A percentile compares a stretch with the other conserved stretches of the same genome.
Conservation (phyloP, 2,113 vertebrate genomes). For the Cryptomyrus ogoouensis region DNA sequence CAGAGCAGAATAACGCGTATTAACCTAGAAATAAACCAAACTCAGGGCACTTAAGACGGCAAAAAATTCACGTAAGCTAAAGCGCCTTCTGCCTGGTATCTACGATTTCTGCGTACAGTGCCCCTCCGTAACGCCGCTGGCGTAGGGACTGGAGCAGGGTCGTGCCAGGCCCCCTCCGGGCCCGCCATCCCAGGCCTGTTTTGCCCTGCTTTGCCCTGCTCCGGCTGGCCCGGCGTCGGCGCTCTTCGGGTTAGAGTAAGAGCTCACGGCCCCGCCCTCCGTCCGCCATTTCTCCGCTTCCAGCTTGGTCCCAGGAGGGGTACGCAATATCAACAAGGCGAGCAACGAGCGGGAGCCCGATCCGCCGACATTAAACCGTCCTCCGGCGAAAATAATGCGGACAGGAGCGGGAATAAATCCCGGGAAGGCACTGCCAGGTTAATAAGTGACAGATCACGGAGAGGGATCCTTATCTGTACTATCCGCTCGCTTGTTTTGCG, state of each 20-base stretch:
- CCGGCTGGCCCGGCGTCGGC: not conserved
- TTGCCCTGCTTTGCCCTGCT: not conserved
- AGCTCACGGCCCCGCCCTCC: conserved; percentile 60
- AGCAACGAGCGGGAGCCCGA: conserved; percentile 23
- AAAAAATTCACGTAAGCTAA: not conserved
- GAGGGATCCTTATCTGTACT: conserved; percentile 24
- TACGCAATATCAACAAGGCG: conserved; percentile 36
- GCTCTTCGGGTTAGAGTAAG: not conserved
- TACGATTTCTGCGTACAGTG: not conserved
- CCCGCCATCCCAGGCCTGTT: not conserved
- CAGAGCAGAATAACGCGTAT: not conserved
- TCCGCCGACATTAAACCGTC: not conserved
- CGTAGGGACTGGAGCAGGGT: not conserved
- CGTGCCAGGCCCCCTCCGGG: not conserved
- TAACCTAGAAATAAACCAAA: not conserved
- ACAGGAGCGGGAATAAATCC: not conserved
- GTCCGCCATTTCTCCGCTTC: conserved; percentile 66
- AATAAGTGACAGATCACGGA: not conserved
- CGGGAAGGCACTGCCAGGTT: not conserved
- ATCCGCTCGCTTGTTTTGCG: conserved; percentile 42
- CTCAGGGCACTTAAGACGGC: not conserved
- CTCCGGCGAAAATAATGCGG: not conserved
- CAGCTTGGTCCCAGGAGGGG: conserved; percentile 34
- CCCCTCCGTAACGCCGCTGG: not conserved
- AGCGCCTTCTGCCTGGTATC: not conserved